Conservation (phyloP, 2,113 vertebrate species). For the Mixornis gularis region DNA sequence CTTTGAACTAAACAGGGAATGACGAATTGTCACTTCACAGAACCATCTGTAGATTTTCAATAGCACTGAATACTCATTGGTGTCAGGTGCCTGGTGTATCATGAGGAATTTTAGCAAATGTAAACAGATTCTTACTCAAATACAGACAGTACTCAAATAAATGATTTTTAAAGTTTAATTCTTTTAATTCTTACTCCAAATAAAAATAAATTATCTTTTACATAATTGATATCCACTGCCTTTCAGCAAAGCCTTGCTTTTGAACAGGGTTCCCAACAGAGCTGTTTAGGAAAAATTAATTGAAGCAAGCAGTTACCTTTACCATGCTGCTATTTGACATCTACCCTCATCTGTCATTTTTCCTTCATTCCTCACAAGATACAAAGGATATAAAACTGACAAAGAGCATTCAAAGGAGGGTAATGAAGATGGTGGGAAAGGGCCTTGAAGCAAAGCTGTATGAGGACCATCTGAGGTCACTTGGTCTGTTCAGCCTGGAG, state of each 20-base stretch:
- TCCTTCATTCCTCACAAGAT: neutral
- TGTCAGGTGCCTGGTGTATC: neutral
- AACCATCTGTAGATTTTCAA: neutral
- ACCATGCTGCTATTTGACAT: neutral
- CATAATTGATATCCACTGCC: neutral
- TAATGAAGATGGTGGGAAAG: accelerated
- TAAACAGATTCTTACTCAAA: neutral
- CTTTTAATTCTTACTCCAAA: neutral
- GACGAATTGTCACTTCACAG: neutral
- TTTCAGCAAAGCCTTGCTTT: neutral
- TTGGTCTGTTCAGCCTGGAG: neutral
- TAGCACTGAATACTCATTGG: neutral
- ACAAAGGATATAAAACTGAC: neutral
- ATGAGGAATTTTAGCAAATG: accelerated
- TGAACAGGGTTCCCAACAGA: neutral
- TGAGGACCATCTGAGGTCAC: accelerated
- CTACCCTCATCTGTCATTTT: neutral
- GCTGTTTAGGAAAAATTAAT: neutral
- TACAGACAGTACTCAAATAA: neutral
- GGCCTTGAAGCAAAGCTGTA: accelerated
- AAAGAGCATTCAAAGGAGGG: neutral
- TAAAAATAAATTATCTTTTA: neutral
- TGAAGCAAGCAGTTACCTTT: neutral
- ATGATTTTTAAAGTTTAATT: neutral
- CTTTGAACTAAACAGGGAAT: neutral